Conservation (phyloP, 2,888 invertebrate genomes). For the Syritta pipiens region DNA sequence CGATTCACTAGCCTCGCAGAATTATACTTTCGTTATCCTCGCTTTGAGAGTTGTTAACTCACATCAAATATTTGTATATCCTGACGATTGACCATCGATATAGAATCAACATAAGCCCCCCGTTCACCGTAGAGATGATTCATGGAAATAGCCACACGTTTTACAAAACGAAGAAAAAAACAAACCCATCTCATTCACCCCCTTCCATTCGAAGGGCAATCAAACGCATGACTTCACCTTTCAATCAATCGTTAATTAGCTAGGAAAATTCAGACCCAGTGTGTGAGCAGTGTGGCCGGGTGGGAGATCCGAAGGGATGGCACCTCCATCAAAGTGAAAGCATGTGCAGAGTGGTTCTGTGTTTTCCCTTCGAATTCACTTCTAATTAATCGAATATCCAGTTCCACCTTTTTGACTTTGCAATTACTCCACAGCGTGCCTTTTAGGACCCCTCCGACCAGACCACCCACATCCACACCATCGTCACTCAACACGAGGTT, state of each 20-base stretch:
- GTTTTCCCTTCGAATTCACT: conserved; percentile 31
- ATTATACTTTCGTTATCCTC: conserved; percentile 2
- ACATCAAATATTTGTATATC: conserved; percentile 29
- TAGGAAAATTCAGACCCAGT: conserved; percentile 54
- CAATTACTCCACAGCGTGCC: conserved; percentile 43
- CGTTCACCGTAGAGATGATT: conserved; percentile 13
- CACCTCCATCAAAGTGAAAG: conserved; percentile 33
- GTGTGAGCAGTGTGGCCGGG: no score
- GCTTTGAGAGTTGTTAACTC: neutral
- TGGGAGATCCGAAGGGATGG: neutral
- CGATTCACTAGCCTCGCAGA: no score
- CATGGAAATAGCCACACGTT: conserved; percentile 33
- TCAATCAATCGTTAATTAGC: conserved; percentile 68
- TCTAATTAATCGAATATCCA: conserved; percentile 60
- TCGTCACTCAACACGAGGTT: neutral
- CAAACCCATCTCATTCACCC: neutral
- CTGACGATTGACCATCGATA: conserved; percentile 19
- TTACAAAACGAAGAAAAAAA: conserved; percentile 1
- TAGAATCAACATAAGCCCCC: conserved; percentile 24
- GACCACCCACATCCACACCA: neutral
- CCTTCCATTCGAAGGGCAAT: conserved; percentile 37
- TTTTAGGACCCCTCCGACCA: neutral
- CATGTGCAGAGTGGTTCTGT: conserved; percentile 27
- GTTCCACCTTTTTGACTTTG: conserved; percentile 52
- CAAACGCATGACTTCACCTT: conserved; percentile 66